Percentiles rank a stretch among this genome's conserved stretches.
Conservation (phyloP, 2,888 invertebrate genomes). For the Serrognathus titanus region DNA sequence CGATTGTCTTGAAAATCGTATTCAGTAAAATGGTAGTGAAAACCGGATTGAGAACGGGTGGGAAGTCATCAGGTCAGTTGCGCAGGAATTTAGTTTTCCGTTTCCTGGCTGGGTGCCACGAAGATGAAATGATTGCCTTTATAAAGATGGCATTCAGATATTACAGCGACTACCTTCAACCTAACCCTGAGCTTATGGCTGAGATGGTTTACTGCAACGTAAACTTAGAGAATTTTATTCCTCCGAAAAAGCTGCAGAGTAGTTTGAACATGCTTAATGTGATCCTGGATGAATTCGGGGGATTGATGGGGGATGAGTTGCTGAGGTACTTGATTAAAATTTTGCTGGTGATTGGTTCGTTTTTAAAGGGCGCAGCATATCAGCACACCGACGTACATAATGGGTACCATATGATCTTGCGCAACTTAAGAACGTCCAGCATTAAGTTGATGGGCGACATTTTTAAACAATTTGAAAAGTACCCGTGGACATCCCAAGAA, state of each 20-base stretch:
- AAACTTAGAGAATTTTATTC: constrained; percentile 58
- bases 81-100: constrained; percentile 70
- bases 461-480: constrained; percentile 76
- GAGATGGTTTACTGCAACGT: constrained; percentile 49
- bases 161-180: constrained; percentile 53
- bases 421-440: constrained; percentile 61
- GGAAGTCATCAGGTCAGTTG: constrained; percentile 67
- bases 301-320: constrained; percentile 65
- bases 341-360: constrained; percentile 65
- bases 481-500: constrained; percentile 68
- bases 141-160: constrained; percentile 79
- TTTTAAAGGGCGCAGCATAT: constrained; percentile 60
- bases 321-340: constrained; percentile 70
- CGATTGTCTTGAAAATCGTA: constrained; percentile 73
- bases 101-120: constrained; percentile 82
- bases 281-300: constrained; percentile 78
- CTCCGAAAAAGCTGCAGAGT: constrained; percentile 71
- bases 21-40: constrained; percentile 85
- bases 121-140: constrained; percentile 76
- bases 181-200: constrained; percentile 53
- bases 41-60: constrained; percentile 66
- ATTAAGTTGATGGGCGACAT: constrained; percentile 66
- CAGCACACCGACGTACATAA: constrained; percentile 56
- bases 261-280: constrained; percentile 70
- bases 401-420: constrained; percentile 63